Base-by-base conservation (phyloP, 2,888 invertebrate genomes). In the Trilocha varians region DNA sequence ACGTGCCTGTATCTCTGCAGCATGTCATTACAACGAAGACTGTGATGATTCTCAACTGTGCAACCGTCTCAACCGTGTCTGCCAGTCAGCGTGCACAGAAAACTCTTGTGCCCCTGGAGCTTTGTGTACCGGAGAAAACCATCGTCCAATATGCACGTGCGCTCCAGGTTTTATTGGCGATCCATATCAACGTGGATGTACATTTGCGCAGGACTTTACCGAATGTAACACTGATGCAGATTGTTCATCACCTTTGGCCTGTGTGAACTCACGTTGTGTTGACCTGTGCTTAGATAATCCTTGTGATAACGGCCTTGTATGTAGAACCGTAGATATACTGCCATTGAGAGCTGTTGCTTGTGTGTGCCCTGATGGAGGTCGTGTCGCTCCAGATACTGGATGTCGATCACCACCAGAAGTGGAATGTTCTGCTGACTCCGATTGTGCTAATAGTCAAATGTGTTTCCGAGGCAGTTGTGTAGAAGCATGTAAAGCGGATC, bases 11-110 rank as follows among this genome's bases (percentile, higher is more conserved):
- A 91, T 96, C 44, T 89, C 92, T 2, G 93, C 92, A 6, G 88
- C 92, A 34, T 96, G 96, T 55, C 94, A 94, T 60, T 95, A 94
- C 71, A 95, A 96, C 63, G 94, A 95, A 60, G 96, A 96, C 63
- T 96, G 96, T 56, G 93, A 92, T 25, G 91, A 93, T 57, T 89
- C 93, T 49, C 95, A 96, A 72, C 90, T 93, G 32, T 96, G 96
- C 70, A 93, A 95, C 62, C 87, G 94, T 45, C 82, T 95, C 11
- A 96, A 95, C 66, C 87, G 94, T 52, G 89, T 94, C 1, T 96
- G 96, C 61, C 88, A 93, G 55, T 91, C 93, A 0, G 95, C 92
- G 16, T 96, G 96, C 64, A 91, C 92, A 4, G 91, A 91, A n/a
- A 91, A 91, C 42, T 90, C 92, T 0, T 97, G 97, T 62, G 94